A percentile compares a stretch with the other conserved stretches of the same genome.
Evolutionary conservation across 1,140 invertebrate genomes (phyloP).

Genomic region (Triops cancriformis): DNA sequence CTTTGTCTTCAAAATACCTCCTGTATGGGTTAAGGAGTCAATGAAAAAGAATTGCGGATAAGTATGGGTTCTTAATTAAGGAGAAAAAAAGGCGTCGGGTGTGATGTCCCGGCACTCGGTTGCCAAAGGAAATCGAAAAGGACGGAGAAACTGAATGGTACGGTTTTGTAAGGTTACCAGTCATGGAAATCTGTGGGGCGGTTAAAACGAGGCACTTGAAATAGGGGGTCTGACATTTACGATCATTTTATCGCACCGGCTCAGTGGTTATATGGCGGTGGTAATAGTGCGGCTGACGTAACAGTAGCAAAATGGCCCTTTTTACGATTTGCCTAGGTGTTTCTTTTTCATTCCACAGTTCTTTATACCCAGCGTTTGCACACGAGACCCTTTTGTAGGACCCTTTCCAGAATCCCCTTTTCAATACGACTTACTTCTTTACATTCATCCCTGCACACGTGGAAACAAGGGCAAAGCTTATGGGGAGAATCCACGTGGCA

Average conservation of each 20-base stretch:
- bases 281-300: conserved; percentile 10
- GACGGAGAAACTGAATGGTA: background rate
- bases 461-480: background rate
- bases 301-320: background rate
- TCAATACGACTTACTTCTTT: background rate
- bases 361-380: background rate
- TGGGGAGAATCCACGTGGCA: background rate
- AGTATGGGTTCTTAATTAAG: no score
- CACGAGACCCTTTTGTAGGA: background rate
- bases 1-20: no score
- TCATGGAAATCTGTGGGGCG: background rate
- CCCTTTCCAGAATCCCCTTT: background rate
- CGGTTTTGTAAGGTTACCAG: background rate
- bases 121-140: background rate
- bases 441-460: background rate
- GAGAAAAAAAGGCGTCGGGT: no score
- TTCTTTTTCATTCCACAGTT: background rate
- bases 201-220: background rate
- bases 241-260: conserved; percentile 13
- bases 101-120: no score
- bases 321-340: background rate
- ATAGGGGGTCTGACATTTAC: conserved; percentile 10
- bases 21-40: no score
- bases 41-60: no score
- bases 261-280: background rate